phyloP scores from a whole-genome alignment of 2,113 vertebrate species.

The Glaucidium brasilianum region DNA sequence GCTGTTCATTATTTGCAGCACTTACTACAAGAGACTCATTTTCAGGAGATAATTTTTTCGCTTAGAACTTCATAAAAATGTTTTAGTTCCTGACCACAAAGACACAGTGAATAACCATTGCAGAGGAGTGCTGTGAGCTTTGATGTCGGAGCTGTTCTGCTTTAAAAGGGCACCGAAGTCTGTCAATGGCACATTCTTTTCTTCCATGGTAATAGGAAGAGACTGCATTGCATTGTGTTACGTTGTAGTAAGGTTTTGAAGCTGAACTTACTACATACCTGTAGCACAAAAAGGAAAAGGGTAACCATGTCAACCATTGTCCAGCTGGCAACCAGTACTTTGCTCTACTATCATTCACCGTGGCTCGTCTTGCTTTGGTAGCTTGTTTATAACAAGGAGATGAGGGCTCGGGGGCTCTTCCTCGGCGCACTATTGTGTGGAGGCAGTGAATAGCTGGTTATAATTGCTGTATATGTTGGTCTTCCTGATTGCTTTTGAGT shows the following conservation, averaged over 20 bases:
- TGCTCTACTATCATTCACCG: fast-evolving
- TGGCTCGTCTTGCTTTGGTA: fast-evolving
- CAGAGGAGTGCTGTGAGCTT: constrained; percentile 2
- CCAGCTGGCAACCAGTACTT: background rate
- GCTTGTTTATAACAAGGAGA: background rate
- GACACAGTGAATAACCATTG: background rate
- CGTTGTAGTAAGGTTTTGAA: background rate
- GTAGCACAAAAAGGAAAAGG: background rate
- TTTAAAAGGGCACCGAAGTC: background rate
- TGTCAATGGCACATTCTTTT: background rate
- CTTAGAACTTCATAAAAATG: constrained; percentile 24
- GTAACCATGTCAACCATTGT: background rate
- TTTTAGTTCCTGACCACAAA: background rate
- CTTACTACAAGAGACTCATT: constrained; percentile 20
- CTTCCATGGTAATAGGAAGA: background rate
- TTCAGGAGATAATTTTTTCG: constrained; percentile 8
- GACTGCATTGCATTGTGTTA: background rate
- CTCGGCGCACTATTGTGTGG: background rate
- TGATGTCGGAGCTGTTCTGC: background rate
- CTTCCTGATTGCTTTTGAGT: background rate
- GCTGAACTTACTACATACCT: background rate
- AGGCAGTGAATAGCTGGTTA: background rate
- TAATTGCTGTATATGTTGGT: fast-evolving
- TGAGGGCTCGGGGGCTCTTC: background rate
- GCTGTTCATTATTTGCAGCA: constrained; percentile 22